These are phyloP conservation scores for Apotomis betuletana DNA, from an alignment of 2,888 invertebrate genomes.

Conservation along the genomic window DNA sequence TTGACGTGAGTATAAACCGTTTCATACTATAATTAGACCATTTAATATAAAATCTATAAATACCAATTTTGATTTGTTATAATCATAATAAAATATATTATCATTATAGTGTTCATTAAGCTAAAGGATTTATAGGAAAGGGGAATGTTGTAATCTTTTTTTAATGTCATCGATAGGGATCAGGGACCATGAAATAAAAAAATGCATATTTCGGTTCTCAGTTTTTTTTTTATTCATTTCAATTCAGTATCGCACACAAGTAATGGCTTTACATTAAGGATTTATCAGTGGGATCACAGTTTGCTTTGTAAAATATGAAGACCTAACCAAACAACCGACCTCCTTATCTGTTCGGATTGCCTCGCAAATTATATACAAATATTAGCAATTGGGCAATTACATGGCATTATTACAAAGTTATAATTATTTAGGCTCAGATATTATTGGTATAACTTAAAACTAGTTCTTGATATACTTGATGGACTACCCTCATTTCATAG, in stretches of 20 bases:
- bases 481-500: too few relatives aligned
- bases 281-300: slow-evolving; percentile 29
- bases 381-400: slow-evolving; percentile 34
- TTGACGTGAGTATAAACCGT: too few relatives aligned
- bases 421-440: slow-evolving; percentile 23
- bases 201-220: background rate
- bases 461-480: slow-evolving; percentile 2
- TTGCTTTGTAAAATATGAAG: slow-evolving; percentile 39
- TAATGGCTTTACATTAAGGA: slow-evolving; percentile 21
- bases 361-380: slow-evolving; percentile 38
- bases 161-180: too few relatives aligned
- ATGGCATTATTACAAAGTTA: slow-evolving; percentile 25
- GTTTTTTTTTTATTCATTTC: background rate
- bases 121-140: too few relatives aligned
- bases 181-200: too few relatives aligned
- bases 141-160: too few relatives aligned
- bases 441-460: slow-evolving; percentile 4
- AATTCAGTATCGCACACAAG: slow-evolving; percentile 2
- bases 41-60: too few relatives aligned
- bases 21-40: too few relatives aligned
- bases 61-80: too few relatives aligned
- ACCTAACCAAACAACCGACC: slow-evolving; percentile 36
- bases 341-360: slow-evolving; percentile 18
- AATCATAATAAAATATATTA: too few relatives aligned
- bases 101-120: too few relatives aligned